Conservation (phyloP, 1,140 invertebrate species). For the Drosophila ohnishii region DNA sequence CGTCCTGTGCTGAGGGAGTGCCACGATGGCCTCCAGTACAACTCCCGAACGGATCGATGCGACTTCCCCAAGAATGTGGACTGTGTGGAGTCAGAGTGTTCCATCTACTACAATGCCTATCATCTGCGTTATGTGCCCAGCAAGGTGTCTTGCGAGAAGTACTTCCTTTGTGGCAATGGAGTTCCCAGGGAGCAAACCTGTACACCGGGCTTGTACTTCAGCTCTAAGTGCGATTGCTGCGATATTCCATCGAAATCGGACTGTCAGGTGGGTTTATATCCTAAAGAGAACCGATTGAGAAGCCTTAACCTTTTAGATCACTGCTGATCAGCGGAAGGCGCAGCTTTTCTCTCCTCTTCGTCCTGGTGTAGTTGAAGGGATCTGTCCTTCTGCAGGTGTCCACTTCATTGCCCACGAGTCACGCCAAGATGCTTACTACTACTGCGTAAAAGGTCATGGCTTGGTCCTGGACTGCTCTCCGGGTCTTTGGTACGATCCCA, state of each 20-base stretch:
- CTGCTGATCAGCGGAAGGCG: slow-evolving; percentile 39
- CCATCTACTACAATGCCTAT: slow-evolving; percentile 46
- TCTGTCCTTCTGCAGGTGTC: slow-evolving; percentile 52
- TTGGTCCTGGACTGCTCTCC: slow-evolving; percentile 66
- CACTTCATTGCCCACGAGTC: slow-evolving; percentile 61
- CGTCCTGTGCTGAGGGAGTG: slow-evolving; percentile 66
- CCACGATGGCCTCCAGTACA: slow-evolving; percentile 69
- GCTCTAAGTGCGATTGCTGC: slow-evolving; percentile 62
- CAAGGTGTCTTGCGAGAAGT: slow-evolving; percentile 65
- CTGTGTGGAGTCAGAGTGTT: slow-evolving; percentile 75
- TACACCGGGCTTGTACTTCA: slow-evolving; percentile 61
- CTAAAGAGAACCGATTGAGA: background rate
- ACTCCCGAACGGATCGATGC: slow-evolving; percentile 69
- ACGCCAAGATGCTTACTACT: slow-evolving; percentile 65
- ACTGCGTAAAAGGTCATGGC: slow-evolving; percentile 65
- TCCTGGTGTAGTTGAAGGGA: slow-evolving; percentile 35
- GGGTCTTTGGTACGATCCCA: slow-evolving; percentile 66
- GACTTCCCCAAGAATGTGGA: slow-evolving; percentile 74
- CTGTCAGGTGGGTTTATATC: slow-evolving; percentile 47
- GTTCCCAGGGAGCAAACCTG: slow-evolving; percentile 43
- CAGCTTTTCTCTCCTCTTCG: slow-evolving; percentile 22
- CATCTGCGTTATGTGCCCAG: slow-evolving; percentile 65
- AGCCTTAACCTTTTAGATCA: slow-evolving; percentile 33
- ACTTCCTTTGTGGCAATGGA: slow-evolving; percentile 67
- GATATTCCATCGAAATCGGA: slow-evolving; percentile 54